Conservation (phyloP, 2,113 vertebrate genomes). For the Hippocampus comes region DNA sequence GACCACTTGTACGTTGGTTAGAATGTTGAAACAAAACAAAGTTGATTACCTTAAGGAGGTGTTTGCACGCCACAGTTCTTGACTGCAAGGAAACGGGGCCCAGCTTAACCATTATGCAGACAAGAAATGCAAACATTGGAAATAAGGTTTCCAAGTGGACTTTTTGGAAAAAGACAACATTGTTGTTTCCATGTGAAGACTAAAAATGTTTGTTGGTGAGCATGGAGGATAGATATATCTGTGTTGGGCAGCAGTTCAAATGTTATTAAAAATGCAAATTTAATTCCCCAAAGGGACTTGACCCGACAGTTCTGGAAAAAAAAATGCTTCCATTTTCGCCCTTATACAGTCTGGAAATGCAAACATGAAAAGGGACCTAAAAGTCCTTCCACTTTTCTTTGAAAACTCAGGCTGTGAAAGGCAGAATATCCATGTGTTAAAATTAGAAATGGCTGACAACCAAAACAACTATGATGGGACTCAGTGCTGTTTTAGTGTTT, state of each 20-base stretch:
- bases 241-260: background rate
- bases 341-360: background rate
- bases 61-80: background rate
- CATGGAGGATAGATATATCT: background rate
- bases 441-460: background rate
- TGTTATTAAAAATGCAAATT: background rate
- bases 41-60: background rate
- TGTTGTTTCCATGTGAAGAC: background rate
- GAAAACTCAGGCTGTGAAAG: background rate
- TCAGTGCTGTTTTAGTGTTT: too few species aligned
- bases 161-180: background rate
- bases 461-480: background rate
- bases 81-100: background rate
- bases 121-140: conserved; percentile 4
- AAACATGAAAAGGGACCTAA: background rate
- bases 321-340: background rate
- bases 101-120: background rate
- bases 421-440: background rate
- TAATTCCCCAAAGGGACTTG: background rate
- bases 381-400: background rate
- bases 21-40: conserved; percentile 6
- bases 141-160: background rate
- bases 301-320: background rate
- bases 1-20: background rate
- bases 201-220: background rate